These are phyloP conservation scores for Pelagia noctiluca DNA, from an alignment of 30 jellyfish, hydroid and myxozoan genomes.

Conservation along the genomic window DNA sequence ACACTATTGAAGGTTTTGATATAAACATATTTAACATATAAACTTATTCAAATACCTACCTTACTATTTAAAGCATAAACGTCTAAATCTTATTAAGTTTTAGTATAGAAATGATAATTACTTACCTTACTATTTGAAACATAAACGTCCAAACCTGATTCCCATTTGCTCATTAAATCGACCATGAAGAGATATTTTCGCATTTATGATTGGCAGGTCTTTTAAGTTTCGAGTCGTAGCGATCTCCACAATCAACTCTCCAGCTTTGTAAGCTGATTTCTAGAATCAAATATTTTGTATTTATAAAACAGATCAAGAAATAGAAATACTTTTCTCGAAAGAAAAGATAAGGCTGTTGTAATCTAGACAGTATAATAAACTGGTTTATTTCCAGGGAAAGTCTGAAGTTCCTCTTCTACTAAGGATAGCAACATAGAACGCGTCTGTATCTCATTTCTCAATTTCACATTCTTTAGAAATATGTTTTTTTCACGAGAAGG, in stretches of 20 bases:
- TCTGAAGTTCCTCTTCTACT: too few species aligned
- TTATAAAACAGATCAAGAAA: too few species aligned
- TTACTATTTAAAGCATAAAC: slow-evolving; percentile 38
- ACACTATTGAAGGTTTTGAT: too few species aligned
- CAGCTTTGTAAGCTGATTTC: slow-evolving; percentile 21
- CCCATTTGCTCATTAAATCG: slow-evolving; percentile 39
- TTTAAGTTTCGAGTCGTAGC: slow-evolving; percentile 70
- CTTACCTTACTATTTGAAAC: slow-evolving; percentile 9
- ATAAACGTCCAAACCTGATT: slow-evolving; percentile 53
- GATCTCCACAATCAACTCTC: slow-evolving; percentile 52
- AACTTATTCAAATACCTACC: neutral
- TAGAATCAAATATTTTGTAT: too few species aligned
- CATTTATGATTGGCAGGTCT: slow-evolving; percentile 82
- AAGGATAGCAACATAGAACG: too few species aligned
- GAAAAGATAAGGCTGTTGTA: too few species aligned
- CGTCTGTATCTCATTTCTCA: too few species aligned
- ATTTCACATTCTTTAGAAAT: too few species aligned
- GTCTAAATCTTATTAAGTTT: slow-evolving; percentile 37
- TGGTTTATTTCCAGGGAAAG: too few species aligned
- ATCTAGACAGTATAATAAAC: too few species aligned
- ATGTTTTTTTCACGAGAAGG: too few species aligned
- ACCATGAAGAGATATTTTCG: slow-evolving; percentile 24
- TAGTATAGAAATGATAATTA: neutral
- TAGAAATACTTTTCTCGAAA: too few species aligned
- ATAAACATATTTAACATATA: neutral